phyloP scores from a whole-genome alignment of 2,113 vertebrate species.

The Anarhynchus alexandrinus region DNA sequence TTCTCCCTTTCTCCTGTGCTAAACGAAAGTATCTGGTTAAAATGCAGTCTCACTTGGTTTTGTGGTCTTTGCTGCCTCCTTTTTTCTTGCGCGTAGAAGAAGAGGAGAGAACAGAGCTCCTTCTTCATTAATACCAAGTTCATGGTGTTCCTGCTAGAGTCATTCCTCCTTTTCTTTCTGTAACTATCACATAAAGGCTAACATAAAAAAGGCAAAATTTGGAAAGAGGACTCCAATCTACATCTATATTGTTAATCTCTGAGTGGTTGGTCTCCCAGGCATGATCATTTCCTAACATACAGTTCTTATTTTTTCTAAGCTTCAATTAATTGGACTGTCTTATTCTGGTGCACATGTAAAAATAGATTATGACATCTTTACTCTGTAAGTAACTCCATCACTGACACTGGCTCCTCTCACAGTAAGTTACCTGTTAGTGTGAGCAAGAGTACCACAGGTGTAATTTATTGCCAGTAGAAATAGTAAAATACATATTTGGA shows the following conservation, averaged over 20 bases:
- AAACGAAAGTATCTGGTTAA: neutral
- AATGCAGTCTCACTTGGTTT: neutral
- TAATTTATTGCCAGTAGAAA: neutral
- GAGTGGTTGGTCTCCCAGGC: neutral
- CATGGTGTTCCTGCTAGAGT: neutral
- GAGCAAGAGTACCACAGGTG: neutral
- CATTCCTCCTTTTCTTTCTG: neutral
- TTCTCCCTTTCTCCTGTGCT: neutral
- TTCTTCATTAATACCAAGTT: neutral
- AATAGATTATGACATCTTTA: neutral
- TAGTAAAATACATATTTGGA: neutral
- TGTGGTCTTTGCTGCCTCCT: neutral
- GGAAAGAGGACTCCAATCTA: neutral
- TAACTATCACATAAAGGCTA: neutral
- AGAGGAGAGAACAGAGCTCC: neutral
- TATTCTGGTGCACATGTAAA: neutral
- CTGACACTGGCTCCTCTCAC: neutral
- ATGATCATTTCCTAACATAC: neutral
- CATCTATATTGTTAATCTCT: neutral
- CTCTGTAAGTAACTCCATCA: neutral
- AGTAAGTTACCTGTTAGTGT: neutral
- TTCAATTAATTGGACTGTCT: neutral
- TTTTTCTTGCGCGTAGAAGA: neutral
- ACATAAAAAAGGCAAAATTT: neutral
- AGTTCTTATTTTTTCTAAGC: neutral